These are phyloP conservation scores for Polymixis flavicincta DNA, from an alignment of 2,888 invertebrate species.

Conservation along the genomic window DNA sequence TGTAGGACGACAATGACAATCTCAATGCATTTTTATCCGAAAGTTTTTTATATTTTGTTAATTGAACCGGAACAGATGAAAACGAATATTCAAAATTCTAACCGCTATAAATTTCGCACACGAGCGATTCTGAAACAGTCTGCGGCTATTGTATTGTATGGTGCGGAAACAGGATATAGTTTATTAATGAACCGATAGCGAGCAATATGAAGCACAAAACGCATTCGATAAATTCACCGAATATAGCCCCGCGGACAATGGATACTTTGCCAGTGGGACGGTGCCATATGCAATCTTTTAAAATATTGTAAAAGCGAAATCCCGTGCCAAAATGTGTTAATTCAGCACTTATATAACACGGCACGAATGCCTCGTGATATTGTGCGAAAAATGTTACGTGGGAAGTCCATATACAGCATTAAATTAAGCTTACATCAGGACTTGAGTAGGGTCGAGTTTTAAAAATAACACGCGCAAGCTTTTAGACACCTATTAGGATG, in stretches of 20 bases:
- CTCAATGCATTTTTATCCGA: conserved; percentile 25
- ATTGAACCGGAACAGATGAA: conserved; percentile 67
- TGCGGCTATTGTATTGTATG: conserved; percentile 79
- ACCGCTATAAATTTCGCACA: conserved; percentile 79
- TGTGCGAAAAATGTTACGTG: conserved; percentile 76
- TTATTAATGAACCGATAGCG: conserved; percentile 86
- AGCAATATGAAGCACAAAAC: conserved; percentile 79
- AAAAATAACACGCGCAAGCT: conserved; percentile 68
- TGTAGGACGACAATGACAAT: conserved; percentile 23
- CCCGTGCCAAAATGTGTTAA: conserved; percentile 84
- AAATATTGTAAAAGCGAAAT: conserved; percentile 81
- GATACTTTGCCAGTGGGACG: conserved; percentile 74
- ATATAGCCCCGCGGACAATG: conserved; percentile 81
- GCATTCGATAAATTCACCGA: conserved; percentile 81
- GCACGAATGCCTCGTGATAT: conserved; percentile 74
- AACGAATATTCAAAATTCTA: conserved; percentile 74
- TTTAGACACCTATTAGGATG: conserved; percentile 64
- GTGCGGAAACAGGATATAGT: conserved; percentile 80
- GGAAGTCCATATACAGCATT: conserved; percentile 75
- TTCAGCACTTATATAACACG: conserved; percentile 78
- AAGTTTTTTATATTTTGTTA: conserved; percentile 49
- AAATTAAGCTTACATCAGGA: conserved; percentile 77
- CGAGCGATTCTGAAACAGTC: conserved; percentile 77
- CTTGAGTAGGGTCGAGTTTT: conserved; percentile 69
- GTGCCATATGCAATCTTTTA: conserved; percentile 78